Percentiles rank a stretch among this genome's conserved stretches.
Evolutionary conservation across 2,888 invertebrate genomes (phyloP).

Genomic region (Drosophila paucipuncta): DNA sequence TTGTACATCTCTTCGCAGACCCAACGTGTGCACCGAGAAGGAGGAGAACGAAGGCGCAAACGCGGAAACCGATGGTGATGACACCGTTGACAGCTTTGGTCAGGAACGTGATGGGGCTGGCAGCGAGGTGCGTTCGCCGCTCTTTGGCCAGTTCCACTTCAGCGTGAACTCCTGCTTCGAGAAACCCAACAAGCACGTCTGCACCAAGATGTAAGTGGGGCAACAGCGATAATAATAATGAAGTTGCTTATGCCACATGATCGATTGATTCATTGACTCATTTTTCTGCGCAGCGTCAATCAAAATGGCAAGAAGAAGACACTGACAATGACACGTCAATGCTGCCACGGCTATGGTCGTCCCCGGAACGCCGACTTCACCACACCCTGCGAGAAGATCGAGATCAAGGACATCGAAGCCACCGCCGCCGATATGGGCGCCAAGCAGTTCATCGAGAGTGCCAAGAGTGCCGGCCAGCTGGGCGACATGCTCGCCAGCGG

Average conservation of each 20-base stretch:
- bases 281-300: constrained; percentile 85
- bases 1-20: constrained; percentile 82
- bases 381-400: constrained; percentile 86
- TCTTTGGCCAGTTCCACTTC: constrained; percentile 83
- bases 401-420: constrained; percentile 87
- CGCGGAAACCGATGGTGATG: constrained; percentile 66
- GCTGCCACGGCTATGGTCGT: constrained; percentile 89
- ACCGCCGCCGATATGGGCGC: constrained; percentile 87
- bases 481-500: constrained; percentile 85
- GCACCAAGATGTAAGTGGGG: constrained; percentile 84
- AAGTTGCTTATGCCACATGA: constrained; percentile 36
- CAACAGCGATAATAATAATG: constrained; percentile 1
- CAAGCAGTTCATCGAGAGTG: constrained; percentile 87
- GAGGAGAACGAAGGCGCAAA: constrained; percentile 84
- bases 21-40: constrained; percentile 88
- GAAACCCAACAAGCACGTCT: constrained; percentile 84
- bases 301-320: constrained; percentile 88
- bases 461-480: constrained; percentile 86
- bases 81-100: constrained; percentile 67
- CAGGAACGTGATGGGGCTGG: constrained; percentile 67
- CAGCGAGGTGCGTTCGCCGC: constrained; percentile 63
- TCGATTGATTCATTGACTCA: constrained; percentile 19
- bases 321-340: constrained; percentile 88
- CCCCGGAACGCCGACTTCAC: constrained; percentile 83
- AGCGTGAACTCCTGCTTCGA: constrained; percentile 85